A percentile compares a stretch with the other conserved stretches of the same genome.
phyloP scores from a whole-genome alignment of 1,140 invertebrate species.

The Lordiphosa mommai region DNA sequence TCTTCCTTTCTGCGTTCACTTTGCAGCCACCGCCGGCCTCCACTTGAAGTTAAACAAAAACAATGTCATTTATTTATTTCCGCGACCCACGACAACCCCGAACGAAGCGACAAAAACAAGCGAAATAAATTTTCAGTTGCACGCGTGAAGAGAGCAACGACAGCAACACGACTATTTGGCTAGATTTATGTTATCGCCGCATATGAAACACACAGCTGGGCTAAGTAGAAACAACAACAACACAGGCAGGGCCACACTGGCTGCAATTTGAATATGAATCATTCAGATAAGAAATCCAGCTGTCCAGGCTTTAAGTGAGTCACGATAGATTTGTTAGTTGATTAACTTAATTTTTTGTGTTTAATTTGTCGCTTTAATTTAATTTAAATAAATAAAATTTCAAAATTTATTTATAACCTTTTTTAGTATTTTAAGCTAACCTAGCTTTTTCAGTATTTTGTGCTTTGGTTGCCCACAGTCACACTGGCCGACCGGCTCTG shows the following conservation, averaged over 20 bases:
- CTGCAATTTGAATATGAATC: not conserved
- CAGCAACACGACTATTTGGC: not conserved
- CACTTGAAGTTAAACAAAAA: conserved; percentile 3
- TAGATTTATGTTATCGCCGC: not conserved
- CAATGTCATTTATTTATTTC: conserved; percentile 1
- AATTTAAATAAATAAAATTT: too few relatives aligned
- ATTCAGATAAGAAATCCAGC: not conserved
- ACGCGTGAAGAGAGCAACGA: not conserved
- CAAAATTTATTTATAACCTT: too few relatives aligned
- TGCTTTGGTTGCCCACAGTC: too few relatives aligned
- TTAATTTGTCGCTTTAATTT: too few relatives aligned
- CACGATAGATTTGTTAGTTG: too few relatives aligned
- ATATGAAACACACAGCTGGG: too few relatives aligned
- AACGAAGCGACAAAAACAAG: conserved; percentile 7
- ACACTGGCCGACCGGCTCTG: too few relatives aligned
- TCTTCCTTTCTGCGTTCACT: not conserved
- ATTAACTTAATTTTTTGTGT: too few relatives aligned
- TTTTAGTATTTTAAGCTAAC: too few relatives aligned
- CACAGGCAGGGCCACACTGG: not conserved
- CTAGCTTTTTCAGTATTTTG: too few relatives aligned
- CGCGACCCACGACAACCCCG: conserved; percentile 6
- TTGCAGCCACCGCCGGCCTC: not conserved
- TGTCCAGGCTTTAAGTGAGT: too few relatives aligned
- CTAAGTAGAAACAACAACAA: not conserved
- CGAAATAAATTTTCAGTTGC: not conserved